Evolutionary conservation across 2,113 vertebrate species (phyloP), one percentile per base, ranked within the genome.

Genomic region (Toxotes chatareus): DNA sequence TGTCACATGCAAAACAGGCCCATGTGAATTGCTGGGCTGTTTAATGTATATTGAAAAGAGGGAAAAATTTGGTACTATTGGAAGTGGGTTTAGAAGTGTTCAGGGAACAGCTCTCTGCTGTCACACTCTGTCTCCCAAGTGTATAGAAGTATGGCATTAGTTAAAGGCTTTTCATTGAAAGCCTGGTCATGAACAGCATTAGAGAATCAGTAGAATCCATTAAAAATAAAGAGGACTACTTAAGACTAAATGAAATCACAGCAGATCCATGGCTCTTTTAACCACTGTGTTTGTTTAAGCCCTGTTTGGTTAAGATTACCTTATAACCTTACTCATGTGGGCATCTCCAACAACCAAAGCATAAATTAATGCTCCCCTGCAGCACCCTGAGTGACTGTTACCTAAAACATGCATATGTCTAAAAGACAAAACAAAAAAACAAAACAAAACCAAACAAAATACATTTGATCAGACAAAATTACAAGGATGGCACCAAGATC

Each of bases 251-350:
- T 63, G 2, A 70, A 82, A 69, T 42, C 38, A 44, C 0, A 2
- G 38, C 40, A 84, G 38, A 56, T 57, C 63, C 56, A 60, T 44
- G 64, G 61, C 57, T 67, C 65, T 67, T 79, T 67, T 61, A 89
- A 81, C 71, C 60, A 76, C 73, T 46, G 46, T 38, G 56, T 83
- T 71, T 79, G 77, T 61, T 74, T 23, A 76, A 55, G 76, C 47
- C 80, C 71, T 81, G 71, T 86, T 82, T 82, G 47, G 69, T 76
- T 78, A 73, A 79, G 66, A 85, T 87, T 65, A 79, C 70, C 42
- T 72, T 55, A 31, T 80, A 82, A 67, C 38, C n/a, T 59, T 40
- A 55, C 7, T 14, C 1, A 23, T 21, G 46, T 51, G 46, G 66
- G 36, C 17, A 8, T 56, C n/a, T 73, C 13, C 7, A 80, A 61